A percentile compares a stretch with the other conserved stretches of the same genome.
Evolutionary conservation across 2,797 vertebrate species (phyloP).

Genomic region (Gila robusta): DNA sequence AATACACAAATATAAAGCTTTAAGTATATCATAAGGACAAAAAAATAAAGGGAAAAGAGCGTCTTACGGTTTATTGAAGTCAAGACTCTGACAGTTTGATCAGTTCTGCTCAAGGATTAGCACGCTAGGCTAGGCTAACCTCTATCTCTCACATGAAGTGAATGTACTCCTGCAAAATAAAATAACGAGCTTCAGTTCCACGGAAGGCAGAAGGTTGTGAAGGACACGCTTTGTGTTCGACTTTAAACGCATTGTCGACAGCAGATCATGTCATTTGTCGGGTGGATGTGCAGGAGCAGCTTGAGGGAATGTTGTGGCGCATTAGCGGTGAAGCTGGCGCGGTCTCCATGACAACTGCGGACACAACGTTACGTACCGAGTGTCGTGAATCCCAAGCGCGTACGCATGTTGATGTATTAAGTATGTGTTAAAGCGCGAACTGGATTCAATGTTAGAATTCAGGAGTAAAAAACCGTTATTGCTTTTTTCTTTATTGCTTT

Average conservation of each 20-base stretch:
- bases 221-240: not conserved
- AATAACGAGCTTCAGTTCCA: not conserved
- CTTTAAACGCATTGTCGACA: not conserved
- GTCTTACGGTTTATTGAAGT: not conserved
- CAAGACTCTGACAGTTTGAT: not conserved
- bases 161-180: not conserved
- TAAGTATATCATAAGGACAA: too few relatives aligned
- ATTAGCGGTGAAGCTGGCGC: conserved; percentile 36
- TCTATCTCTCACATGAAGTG: not conserved
- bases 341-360: conserved; percentile 47
- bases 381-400: not conserved
- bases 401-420: not conserved
- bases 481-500: not conserved
- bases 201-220: too few relatives aligned
- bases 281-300: not conserved
- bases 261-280: not conserved
- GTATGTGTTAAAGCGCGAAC: not conserved
- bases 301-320: conserved; percentile 11
- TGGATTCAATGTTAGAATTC: not conserved
- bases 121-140: conserved; percentile 40
- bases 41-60: not conserved
- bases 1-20: not conserved
- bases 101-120: conserved; percentile 21
- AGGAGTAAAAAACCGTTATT: not conserved
- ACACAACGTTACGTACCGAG: not conserved